A percentile compares a stretch with the other conserved stretches of the same genome.
Evolutionary conservation across 2,888 invertebrate genomes (phyloP).

Genomic region (Chaitophorus viminalis): DNA sequence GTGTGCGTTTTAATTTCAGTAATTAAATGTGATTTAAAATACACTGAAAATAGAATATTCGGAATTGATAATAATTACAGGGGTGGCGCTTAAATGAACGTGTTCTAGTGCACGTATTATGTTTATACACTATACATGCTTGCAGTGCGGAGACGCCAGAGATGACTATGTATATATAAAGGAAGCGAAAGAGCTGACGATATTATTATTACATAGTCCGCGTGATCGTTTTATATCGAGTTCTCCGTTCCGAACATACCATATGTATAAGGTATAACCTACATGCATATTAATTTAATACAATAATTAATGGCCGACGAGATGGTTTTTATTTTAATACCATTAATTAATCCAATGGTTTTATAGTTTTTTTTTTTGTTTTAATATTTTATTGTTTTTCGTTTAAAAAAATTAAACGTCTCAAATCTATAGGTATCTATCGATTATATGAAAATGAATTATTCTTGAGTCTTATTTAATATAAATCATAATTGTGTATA

Average conservation of each 20-base stretch:
- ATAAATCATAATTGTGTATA: background rate
- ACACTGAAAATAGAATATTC: conserved; percentile 48
- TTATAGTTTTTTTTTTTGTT: background rate
- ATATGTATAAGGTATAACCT: background rate
- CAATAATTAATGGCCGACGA: background rate
- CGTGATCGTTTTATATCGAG: conserved; percentile 7
- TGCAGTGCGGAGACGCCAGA: background rate
- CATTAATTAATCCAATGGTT: background rate
- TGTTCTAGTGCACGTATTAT: conserved; percentile 34
- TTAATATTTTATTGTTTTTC: too few relatives aligned
- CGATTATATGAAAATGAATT: background rate
- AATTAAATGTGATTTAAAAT: conserved; percentile 62
- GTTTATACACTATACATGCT: background rate
- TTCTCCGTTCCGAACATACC: background rate
- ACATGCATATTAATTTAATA: too few relatives aligned
- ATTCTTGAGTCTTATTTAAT: background rate
- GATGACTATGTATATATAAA: background rate
- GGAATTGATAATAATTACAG: conserved; percentile 61
- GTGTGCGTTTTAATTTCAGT: conserved; percentile 58
- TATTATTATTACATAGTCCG: background rate
- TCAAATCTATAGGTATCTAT: too few relatives aligned
- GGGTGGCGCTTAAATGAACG: conserved; percentile 54
- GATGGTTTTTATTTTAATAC: background rate
- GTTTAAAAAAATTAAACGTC: background rate
- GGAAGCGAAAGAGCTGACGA: conserved; percentile 14